Evolutionary conservation across 2,797 vertebrate genomes (phyloP), one percentile per base, ranked within the genome.

Genomic region (Erpetoichthys calabaricus): DNA sequence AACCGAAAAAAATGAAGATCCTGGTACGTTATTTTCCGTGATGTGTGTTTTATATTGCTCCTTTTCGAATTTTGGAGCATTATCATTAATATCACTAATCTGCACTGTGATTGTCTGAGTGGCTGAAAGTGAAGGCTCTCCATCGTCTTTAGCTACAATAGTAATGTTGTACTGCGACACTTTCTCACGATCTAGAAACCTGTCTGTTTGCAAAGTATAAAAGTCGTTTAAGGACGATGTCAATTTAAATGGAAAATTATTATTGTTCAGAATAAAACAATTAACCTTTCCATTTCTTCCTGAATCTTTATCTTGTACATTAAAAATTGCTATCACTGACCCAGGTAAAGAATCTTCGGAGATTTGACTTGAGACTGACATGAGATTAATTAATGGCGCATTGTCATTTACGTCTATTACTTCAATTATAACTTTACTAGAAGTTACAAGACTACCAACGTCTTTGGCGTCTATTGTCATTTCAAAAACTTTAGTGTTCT

Each of bases 321-420:
- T 82, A 2, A 86, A 61, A 72, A 86, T 78, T 1, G 83, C 78
- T 58, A 86, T 67, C 8, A 80, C 65, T 3, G 80, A 82, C 1
- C 71, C 79, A n/a, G 59, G 60, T 0, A 67, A 64, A 6, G 79
- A 79, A 59, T 85, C 71, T 59, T 89, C 86, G 0, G 76, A 46
- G 25, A 89, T 70, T 2, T 67, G 53, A 2, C 59, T 79, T 3
- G 84, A 78, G 56, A 78, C 69, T 1, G 84, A 82, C n/a, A 75
- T 74, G 1, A 86, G 46, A 0, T 73, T 75, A 64, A 88, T 80
- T 4, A 80, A 63, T 56, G 82, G 82, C 2, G 61, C 53, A 1
- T 88, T 82, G 53, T 90, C 86, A 25, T 89, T 89, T 0, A 81
- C 68, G 45, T 88, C 86, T 2, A 65, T 51, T 10, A 86, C 64